These are phyloP conservation scores for Ormyrus nitidulus DNA, from an alignment of 2,888 invertebrate genomes.

Conservation along the genomic window DNA sequence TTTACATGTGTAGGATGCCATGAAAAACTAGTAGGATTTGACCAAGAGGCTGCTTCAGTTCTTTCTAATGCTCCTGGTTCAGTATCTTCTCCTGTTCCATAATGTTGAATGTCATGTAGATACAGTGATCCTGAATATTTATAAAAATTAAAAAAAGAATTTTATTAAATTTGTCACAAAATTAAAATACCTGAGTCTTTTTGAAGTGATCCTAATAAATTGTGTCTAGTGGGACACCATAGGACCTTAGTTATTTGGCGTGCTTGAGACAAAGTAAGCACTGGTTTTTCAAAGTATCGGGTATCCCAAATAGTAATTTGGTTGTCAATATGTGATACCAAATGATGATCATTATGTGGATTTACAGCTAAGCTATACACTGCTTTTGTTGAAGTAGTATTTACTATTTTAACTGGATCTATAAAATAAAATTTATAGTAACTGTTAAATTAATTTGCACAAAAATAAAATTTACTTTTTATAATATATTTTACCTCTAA, in stretches of 20 bases:
- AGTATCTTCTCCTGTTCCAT: conserved; percentile 82
- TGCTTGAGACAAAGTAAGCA: conserved; percentile 83
- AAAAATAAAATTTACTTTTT: not conserved
- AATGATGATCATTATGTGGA: conserved; percentile 85
- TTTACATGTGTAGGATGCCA: conserved; percentile 93
- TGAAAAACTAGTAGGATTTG: conserved; percentile 82
- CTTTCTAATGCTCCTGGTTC: conserved; percentile 87
- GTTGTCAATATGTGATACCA: conserved; percentile 90
- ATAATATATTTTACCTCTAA: conserved; percentile 82
- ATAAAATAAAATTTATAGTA: conserved; percentile 48
- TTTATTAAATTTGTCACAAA: not conserved
- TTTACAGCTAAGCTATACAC: conserved; percentile 90
- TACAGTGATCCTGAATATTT: conserved; percentile 78
- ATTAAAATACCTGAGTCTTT: conserved; percentile 78
- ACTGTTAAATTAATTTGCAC: conserved; percentile 14
- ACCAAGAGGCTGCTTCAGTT: conserved; percentile 77
- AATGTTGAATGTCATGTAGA: conserved; percentile 90
- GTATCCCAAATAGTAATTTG: conserved; percentile 93
- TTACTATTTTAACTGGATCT: conserved; percentile 85
- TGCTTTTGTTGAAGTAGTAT: conserved; percentile 85
- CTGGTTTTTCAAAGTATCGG: conserved; percentile 89
- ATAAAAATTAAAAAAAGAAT: conserved; percentile 17
- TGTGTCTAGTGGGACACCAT: conserved; percentile 94
- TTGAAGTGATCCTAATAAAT: conserved; percentile 88
- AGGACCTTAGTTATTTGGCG: conserved; percentile 85